phyloP scores from a whole-genome alignment of 2,797 vertebrate species.

The Enteromius trimaculatus region DNA sequence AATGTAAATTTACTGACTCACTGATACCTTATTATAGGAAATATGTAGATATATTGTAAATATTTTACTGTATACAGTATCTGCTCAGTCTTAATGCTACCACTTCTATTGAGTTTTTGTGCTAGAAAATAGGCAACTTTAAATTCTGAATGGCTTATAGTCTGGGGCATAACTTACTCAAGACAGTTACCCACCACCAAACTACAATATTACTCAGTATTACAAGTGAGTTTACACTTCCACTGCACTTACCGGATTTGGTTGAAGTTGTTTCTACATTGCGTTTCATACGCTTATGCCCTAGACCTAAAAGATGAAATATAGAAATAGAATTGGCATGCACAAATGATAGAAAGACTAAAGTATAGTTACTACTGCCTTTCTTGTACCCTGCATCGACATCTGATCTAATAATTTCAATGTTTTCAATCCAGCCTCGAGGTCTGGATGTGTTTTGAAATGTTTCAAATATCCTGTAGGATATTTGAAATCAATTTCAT shows the following conservation, averaged over 20 bases:
- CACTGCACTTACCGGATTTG: constrained; percentile 13
- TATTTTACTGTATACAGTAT: not conserved
- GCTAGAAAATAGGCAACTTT: not conserved
- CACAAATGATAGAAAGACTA: constrained; percentile 32
- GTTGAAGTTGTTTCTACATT: accelerated
- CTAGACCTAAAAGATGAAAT: constrained; percentile 15
- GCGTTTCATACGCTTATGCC: constrained; percentile 46
- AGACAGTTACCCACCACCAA: constrained; percentile 22
- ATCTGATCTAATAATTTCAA: constrained; percentile 21
- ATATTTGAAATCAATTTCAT: constrained; percentile 27
- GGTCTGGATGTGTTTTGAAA: constrained; percentile 23
- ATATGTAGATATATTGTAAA: not conserved
- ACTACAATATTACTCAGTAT: constrained; percentile 4
- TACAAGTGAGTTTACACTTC: constrained; percentile 39
- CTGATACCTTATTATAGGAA: not conserved
- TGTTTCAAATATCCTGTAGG: constrained; percentile 34
- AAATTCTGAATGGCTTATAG: not conserved
- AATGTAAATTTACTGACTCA: not conserved
- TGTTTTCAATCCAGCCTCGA: constrained; percentile 2
- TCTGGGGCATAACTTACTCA: not conserved
- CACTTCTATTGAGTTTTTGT: not conserved
- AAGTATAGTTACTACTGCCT: not conserved
- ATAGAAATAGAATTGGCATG: constrained; percentile 44
- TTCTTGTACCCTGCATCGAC: constrained; percentile 29
- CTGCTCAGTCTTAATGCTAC: not conserved